Conservation (phyloP, 1,140 invertebrate species). For the Thaumetopoea pityocampa region DNA sequence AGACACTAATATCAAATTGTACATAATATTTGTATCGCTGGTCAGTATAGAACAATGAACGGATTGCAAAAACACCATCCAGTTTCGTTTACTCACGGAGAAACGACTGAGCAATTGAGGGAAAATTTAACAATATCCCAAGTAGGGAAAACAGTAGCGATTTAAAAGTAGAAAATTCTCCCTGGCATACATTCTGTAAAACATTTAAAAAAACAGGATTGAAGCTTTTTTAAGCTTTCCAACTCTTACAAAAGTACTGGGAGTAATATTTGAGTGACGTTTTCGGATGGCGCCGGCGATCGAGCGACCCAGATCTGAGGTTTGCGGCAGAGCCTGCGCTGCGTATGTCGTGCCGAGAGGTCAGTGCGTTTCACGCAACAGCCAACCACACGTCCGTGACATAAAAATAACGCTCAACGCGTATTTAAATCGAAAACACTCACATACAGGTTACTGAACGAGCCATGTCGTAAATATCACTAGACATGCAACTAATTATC, state of each 20-base stretch:
- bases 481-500: conserved; percentile 4
- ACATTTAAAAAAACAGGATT: too few species aligned
- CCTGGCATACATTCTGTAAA: too few species aligned
- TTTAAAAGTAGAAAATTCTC: too few species aligned
- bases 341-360: conserved; percentile 29
- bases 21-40: neutral
- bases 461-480: conserved; percentile 1
- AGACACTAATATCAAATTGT: too few species aligned
- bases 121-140: too few species aligned
- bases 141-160: too few species aligned
- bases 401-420: conserved; percentile 23
- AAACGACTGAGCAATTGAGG: too few species aligned
- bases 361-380: conserved; percentile 27
- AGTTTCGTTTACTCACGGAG: too few species aligned
- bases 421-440: conserved; percentile 14
- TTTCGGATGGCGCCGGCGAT: conserved; percentile 24
- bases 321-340: conserved; percentile 34
- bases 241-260: neutral
- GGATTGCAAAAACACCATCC: too few species aligned
- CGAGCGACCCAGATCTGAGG: conserved; percentile 30
- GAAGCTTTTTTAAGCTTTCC: too few species aligned
- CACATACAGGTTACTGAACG: neutral
- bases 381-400: conserved; percentile 26
- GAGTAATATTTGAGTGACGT: conserved; percentile 16
- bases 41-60: too few species aligned